These are phyloP conservation scores for Eupristina koningsbergeri DNA, from an alignment of 1,140 invertebrate genomes.

Conservation along the genomic window DNA sequence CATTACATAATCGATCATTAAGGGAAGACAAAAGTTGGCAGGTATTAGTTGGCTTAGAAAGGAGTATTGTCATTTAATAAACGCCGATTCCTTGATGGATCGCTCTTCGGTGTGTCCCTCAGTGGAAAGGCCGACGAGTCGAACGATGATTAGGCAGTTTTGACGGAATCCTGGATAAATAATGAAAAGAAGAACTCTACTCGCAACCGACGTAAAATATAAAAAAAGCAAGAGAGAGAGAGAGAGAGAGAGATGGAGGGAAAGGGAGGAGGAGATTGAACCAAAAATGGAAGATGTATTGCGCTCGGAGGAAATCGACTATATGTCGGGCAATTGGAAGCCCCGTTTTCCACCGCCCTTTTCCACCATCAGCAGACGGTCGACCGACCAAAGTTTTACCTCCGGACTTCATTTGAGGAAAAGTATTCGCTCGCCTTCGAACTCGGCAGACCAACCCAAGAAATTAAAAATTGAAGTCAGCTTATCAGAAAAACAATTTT, in stretches of 20 bases:
- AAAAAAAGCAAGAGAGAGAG: not conserved
- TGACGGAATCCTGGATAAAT: conserved; percentile 56
- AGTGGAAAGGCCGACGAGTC: conserved; percentile 55
- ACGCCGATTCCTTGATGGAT: conserved; percentile 4
- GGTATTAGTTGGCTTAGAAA: conserved; percentile 25
- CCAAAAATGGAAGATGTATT: conserved; percentile 32
- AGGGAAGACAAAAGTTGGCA: not conserved
- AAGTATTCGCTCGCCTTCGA: conserved; percentile 7
- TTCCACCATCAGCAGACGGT: not conserved
- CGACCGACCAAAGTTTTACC: conserved; percentile 10
- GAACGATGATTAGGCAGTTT: conserved; percentile 60
- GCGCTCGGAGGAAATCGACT: conserved; percentile 53
- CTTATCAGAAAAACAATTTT: not conserved
- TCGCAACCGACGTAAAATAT: not conserved
- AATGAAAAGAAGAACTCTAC: conserved; percentile 36
- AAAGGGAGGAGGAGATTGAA: conserved; percentile 41
- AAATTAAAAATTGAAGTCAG: conserved; percentile 9
- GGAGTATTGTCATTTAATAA: conserved; percentile 41
- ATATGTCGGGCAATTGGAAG: conserved; percentile 41
- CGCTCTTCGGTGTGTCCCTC: not conserved
- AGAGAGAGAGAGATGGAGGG: conserved; percentile 33
- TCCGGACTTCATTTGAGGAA: conserved; percentile 17
- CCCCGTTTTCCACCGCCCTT: not conserved
- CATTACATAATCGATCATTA: conserved; percentile 32
- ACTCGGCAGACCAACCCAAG: not conserved